Conservation (phyloP, 2,113 vertebrate species). For the Vulpes vulpes region DNA sequence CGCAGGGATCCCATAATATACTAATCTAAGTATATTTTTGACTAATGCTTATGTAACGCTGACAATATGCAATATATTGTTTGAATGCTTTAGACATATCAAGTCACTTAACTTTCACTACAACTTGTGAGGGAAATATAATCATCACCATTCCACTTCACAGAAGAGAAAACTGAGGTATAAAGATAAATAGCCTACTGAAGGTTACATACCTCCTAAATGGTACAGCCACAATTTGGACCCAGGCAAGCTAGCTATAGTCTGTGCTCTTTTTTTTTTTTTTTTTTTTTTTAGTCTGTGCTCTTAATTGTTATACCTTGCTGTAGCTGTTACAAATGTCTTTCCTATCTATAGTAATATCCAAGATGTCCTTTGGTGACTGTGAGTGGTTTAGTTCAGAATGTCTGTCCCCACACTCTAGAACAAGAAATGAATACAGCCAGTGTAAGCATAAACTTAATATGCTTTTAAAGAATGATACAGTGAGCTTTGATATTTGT, state of each 20-base stretch:
- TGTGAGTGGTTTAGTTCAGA: background rate
- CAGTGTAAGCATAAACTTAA: background rate
- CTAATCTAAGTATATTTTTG: background rate
- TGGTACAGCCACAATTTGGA: background rate
- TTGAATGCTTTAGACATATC: background rate
- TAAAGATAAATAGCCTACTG: background rate
- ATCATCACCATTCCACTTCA: background rate
- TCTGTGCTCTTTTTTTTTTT: background rate
- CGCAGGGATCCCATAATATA: too few relatives aligned
- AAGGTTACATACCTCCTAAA: background rate
- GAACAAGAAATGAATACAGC: background rate
- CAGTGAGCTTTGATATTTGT: background rate
- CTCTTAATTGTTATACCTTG: background rate
- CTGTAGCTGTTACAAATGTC: background rate
- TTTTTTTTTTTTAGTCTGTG: too few relatives aligned
- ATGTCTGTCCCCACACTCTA: background rate
- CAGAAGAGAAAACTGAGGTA: background rate
- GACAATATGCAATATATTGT: background rate
- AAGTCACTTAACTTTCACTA: background rate
- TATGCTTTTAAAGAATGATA: background rate
- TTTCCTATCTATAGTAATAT: background rate
- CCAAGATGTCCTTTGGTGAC: background rate
- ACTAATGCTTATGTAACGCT: background rate
- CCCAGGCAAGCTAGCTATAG: background rate
- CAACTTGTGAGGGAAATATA: background rate